Percentiles rank a stretch among this genome's conserved stretches.
These are phyloP conservation scores for Haemorhous mexicanus DNA, from an alignment of 2,113 vertebrate species.

Conservation along the genomic window DNA sequence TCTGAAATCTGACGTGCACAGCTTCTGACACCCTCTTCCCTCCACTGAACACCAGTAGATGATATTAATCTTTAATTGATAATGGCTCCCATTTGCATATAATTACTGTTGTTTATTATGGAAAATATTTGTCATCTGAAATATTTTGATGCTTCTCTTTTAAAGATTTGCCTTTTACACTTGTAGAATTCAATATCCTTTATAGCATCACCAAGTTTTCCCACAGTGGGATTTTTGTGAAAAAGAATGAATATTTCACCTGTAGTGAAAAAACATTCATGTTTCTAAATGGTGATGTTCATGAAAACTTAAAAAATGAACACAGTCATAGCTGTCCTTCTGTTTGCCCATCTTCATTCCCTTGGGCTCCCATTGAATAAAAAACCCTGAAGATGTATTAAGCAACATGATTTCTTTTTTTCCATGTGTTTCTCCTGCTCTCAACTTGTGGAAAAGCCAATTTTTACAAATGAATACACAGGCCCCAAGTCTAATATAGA, in stretches of 20 bases:
- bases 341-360: neutral
- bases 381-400: neutral
- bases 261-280: neutral
- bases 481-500: neutral
- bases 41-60: neutral
- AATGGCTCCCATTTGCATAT: neutral
- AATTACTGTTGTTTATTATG: neutral
- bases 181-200: neutral
- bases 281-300: neutral
- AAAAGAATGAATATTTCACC: neutral
- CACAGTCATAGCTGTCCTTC: neutral
- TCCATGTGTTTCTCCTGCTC: neutral
- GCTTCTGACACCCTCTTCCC: neutral
- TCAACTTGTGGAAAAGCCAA: neutral
- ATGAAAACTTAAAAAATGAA: neutral
- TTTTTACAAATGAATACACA: conserved; percentile 2
- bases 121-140: neutral
- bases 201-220: neutral
- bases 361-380: neutral
- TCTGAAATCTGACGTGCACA: neutral
- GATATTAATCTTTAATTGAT: neutral
- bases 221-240: neutral
- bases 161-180: neutral
- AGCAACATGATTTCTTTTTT: neutral
- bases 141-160: neutral